These are phyloP conservation scores for Hedychridium roseum DNA, from an alignment of 2,888 invertebrate species.

Conservation along the genomic window DNA sequence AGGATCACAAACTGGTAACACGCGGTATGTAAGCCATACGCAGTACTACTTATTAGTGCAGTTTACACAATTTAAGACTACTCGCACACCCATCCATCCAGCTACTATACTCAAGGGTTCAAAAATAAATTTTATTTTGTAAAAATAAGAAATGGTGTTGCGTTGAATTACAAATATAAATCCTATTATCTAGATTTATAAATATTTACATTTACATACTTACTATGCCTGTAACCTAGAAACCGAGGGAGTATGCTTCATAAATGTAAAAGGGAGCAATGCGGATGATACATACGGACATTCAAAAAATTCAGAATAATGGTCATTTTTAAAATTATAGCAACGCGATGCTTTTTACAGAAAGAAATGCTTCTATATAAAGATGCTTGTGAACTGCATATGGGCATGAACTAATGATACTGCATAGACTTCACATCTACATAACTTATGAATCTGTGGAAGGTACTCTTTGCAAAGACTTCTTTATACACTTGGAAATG, in stretches of 20 bases:
- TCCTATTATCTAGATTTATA: conserved; percentile 57
- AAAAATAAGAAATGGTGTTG: conserved; percentile 58
- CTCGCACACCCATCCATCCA: conserved; percentile 44
- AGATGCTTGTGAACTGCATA: no score
- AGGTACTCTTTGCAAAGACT: no score
- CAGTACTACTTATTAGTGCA: conserved; percentile 27
- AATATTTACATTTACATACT: conserved; percentile 58
- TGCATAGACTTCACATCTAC: no score
- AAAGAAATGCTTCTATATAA: no score
- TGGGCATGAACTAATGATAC: no score
- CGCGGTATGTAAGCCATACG: conserved; percentile 11
- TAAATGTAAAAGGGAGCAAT: conserved; percentile 44
- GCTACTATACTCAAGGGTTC: conserved; percentile 47
- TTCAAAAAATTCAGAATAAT: no score
- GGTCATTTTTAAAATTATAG: neutral
- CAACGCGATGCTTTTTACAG: no score
- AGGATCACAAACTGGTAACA: conserved; percentile 38
- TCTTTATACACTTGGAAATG: no score
- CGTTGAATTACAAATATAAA: conserved; percentile 59
- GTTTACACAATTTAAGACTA: conserved; percentile 35
- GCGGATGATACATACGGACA: no score
- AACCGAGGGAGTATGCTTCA: conserved; percentile 43
- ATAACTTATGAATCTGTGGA: no score
- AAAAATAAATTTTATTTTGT: conserved; percentile 59
- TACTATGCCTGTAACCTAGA: conserved; percentile 45